These are phyloP conservation scores for Scylla paramamosain DNA, from an alignment of 1,140 invertebrate genomes.

Conservation along the genomic window DNA sequence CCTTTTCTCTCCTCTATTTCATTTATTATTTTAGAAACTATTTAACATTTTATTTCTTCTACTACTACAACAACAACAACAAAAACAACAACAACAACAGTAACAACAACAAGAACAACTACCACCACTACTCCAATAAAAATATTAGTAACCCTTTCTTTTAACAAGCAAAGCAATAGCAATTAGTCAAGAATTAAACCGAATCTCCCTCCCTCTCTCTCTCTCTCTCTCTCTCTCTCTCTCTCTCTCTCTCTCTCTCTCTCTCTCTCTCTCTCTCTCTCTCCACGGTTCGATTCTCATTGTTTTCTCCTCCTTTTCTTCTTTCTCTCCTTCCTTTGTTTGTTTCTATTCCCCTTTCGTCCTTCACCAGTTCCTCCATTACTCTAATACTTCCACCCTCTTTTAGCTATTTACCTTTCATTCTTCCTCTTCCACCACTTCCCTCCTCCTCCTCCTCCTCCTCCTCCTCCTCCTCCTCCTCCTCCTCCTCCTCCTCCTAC, in stretches of 20 bases:
- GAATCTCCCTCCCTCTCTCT: not conserved
- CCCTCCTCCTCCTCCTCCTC: not conserved
- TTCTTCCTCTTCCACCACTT: not conserved
- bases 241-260: slow-evolving; percentile 20
- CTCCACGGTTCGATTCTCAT: not conserved
- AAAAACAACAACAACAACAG: no score
- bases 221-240: not conserved
- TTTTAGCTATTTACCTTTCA: not conserved
- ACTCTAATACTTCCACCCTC: no score
- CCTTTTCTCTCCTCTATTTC: no score
- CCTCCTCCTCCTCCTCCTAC: not conserved
- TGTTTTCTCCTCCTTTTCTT: not conserved
- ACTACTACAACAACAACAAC: no score
- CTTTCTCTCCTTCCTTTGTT: not conserved
- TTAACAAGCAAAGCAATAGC: no score
- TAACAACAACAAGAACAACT: no score
- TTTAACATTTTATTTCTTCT: no score
- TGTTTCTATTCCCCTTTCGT: not conserved
- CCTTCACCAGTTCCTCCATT: not conserved
- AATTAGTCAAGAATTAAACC: no score
- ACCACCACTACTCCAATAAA: no score
- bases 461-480: not conserved
- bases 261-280: slow-evolving; percentile 20
- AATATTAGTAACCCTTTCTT: no score
- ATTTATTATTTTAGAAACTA: no score